Percentiles rank a stretch among this genome's conserved stretches.
Evolutionary conservation across 2,797 vertebrate genomes (phyloP).

Genomic region (Sandelia bainsii): DNA sequence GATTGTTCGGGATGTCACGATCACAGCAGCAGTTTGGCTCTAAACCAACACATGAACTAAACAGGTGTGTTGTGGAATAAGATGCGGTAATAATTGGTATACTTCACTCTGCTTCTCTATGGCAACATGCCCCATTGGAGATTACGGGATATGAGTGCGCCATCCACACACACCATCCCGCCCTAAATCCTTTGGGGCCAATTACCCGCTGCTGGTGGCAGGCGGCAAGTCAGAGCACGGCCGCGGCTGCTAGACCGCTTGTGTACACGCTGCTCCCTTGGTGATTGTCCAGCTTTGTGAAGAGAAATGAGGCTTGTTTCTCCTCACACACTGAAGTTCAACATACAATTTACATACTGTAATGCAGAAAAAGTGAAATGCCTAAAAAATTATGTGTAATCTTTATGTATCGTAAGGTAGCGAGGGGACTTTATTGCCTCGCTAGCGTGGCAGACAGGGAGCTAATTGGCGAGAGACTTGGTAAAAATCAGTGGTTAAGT

Average conservation of each 20-base stretch:
- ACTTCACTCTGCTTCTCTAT: constrained; percentile 78
- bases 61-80: constrained; percentile 82
- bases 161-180: constrained; percentile 68
- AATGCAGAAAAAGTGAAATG: background rate
- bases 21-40: constrained; percentile 49
- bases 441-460: constrained; percentile 44
- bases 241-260: constrained; percentile 76
- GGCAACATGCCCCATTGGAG: constrained; percentile 81
- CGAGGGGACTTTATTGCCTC: constrained; percentile 9
- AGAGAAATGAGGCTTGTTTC: constrained; percentile 42
- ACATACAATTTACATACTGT: background rate
- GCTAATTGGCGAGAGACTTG: constrained; percentile 75
- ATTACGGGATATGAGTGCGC: constrained; percentile 73
- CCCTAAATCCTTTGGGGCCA: constrained; percentile 80
- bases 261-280: constrained; percentile 65
- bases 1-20: constrained; percentile 22
- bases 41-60: constrained; percentile 59
- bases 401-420: background rate
- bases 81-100: constrained; percentile 82
- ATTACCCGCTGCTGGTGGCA: constrained; percentile 83
- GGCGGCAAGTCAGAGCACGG: constrained; percentile 85
- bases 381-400: background rate
- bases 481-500: constrained; percentile 69
- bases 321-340: constrained; percentile 6
- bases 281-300: constrained; percentile 57